Evolutionary conservation across 2,888 invertebrate species (phyloP).

Genomic region (Parnassius apollo): DNA sequence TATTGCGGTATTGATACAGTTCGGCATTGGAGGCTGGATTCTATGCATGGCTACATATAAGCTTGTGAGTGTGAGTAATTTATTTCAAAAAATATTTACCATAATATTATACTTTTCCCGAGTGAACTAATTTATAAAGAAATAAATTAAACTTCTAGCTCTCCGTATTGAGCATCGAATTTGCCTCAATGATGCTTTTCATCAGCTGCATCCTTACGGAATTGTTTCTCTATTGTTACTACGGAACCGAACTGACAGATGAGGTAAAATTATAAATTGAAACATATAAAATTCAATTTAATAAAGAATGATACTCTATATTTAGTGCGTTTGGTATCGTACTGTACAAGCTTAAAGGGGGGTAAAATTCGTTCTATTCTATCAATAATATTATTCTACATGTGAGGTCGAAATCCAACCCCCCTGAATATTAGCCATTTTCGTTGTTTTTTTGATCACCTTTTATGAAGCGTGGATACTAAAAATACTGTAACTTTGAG

Average conservation of each 20-base stretch:
- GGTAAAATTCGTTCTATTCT: no score
- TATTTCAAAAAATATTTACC: neutral
- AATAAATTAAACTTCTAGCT: neutral
- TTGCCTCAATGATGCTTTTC: constrained; percentile 76
- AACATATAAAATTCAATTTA: no score
- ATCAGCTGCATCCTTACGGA: constrained; percentile 78
- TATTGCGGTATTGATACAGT: constrained; percentile 60
- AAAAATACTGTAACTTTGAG: no score
- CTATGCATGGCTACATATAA: constrained; percentile 73
- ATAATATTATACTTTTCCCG: neutral
- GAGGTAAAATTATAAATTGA: constrained; percentile 55
- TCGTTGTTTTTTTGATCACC: no score
- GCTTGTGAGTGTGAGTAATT: constrained; percentile 58
- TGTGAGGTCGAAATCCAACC: no score
- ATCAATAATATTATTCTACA: no score
- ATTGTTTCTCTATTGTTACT: constrained; percentile 80
- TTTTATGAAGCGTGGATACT: no score
- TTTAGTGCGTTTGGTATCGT: no score
- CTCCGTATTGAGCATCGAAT: constrained; percentile 58
- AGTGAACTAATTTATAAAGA: neutral
- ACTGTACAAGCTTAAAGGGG: no score
- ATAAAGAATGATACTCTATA: no score
- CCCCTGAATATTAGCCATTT: no score
- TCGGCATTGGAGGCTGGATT: constrained; percentile 70
- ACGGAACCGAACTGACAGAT: constrained; percentile 78